Conservation (phyloP, 2,797 vertebrate genomes). For the Champsocephalus gunnari region DNA sequence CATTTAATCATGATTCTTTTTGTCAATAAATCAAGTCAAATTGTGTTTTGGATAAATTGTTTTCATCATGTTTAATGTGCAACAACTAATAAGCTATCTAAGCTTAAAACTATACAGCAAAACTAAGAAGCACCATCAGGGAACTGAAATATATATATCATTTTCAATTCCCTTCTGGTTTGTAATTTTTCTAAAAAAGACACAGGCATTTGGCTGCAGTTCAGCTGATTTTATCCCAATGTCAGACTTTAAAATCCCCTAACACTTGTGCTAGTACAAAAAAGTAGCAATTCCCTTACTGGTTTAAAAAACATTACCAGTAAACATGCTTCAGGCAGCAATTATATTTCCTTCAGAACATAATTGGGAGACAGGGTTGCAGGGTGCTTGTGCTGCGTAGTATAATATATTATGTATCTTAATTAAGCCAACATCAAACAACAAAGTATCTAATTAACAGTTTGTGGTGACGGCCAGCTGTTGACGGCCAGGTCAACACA, state of each 20-base stretch:
- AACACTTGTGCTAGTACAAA: neutral
- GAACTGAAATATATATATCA: neutral
- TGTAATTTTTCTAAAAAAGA: neutral
- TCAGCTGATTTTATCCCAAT: neutral
- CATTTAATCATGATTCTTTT: neutral
- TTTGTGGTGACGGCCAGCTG: neutral
- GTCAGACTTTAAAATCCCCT: slow-evolving; percentile 1
- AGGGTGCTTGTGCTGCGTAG: slow-evolving; percentile 2
- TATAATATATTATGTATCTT: slow-evolving; percentile 13
- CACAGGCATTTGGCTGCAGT: neutral
- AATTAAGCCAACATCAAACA: slow-evolving; percentile 19
- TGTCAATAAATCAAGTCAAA: neutral
- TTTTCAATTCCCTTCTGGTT: neutral
- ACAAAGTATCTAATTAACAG: neutral
- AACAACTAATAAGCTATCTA: neutral
- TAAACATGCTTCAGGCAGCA: neutral
- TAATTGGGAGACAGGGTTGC: neutral
- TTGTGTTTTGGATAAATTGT: neutral
- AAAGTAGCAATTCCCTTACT: neutral
- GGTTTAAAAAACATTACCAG: neutral
- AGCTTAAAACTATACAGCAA: neutral
- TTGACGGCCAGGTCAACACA: neutral
- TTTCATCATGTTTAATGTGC: neutral
- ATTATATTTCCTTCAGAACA: neutral
- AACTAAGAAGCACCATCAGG: neutral